Evolutionary conservation across 2,888 invertebrate species (phyloP).

Genomic region (Scaeva pyrastri): DNA sequence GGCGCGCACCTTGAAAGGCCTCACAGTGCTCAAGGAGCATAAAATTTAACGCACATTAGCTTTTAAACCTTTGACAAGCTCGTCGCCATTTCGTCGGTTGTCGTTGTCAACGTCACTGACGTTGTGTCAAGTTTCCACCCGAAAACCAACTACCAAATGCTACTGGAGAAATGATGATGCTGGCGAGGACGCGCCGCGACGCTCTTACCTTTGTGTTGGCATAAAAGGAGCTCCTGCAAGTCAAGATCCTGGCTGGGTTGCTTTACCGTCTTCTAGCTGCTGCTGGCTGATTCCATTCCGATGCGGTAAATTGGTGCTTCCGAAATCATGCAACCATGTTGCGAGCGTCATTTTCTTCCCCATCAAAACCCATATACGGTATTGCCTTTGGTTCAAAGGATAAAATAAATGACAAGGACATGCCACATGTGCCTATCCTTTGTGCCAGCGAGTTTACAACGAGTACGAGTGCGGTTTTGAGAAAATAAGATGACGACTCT

Average conservation of each 20-base stretch:
- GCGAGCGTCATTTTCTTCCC: slow-evolving; percentile 29
- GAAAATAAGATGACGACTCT: slow-evolving; percentile 2
- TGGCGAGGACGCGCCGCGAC: slow-evolving; percentile 39
- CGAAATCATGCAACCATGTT: slow-evolving; percentile 17
- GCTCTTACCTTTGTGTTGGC: slow-evolving; percentile 53
- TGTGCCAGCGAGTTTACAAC: slow-evolving; percentile 16
- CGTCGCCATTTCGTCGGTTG: too few species aligned
- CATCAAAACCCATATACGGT: too few species aligned
- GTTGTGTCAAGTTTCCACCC: slow-evolving; percentile 5
- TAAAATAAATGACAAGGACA: slow-evolving; percentile 50
- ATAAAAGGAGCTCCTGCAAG: slow-evolving; percentile 66
- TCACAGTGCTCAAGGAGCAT: slow-evolving; percentile 64
- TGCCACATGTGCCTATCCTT: slow-evolving; percentile 10
- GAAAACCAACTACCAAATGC: slow-evolving; percentile 43
- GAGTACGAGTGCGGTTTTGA: slow-evolving; percentile 20
- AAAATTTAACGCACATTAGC: slow-evolving; percentile 74
- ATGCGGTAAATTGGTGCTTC: slow-evolving; percentile 59
- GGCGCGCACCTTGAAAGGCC: slow-evolving; percentile 68
- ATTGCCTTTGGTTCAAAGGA: slow-evolving; percentile 33
- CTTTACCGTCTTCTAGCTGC: neutral
- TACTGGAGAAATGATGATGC: slow-evolving; percentile 43
- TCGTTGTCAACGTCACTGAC: neutral
- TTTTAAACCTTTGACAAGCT: slow-evolving; percentile 61
- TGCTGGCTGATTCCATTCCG: slow-evolving; percentile 35
- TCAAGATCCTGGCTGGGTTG: slow-evolving; percentile 37